Conservation (phyloP, 2,113 vertebrate species). For the Melanerpes aurifrons region DNA sequence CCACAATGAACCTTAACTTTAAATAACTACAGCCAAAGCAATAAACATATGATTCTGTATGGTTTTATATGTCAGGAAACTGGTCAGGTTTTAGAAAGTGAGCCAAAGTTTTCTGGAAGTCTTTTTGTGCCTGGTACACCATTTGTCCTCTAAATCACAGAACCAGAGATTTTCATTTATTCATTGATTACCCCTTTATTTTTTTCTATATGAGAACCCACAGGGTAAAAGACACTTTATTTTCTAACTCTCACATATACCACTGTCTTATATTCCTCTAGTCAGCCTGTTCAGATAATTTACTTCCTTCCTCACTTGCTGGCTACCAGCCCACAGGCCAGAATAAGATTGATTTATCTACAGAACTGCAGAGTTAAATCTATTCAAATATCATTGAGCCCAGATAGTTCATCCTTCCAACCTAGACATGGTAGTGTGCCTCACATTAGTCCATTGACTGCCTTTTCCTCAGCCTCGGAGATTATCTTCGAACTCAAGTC, state of each 20-base stretch:
- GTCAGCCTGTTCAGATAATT: neutral
- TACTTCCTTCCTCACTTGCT: neutral
- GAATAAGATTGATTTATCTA: slow-evolving; percentile 1
- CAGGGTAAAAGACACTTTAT: neutral
- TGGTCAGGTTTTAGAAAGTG: neutral
- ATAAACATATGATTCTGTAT: neutral
- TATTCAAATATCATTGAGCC: neutral
- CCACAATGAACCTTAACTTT: neutral
- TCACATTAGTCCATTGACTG: neutral
- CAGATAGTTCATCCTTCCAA: neutral
- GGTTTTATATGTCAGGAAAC: neutral
- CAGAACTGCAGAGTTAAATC: neutral
- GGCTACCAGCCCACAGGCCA: neutral
- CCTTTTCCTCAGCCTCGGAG: neutral
- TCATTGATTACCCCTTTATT: neutral
- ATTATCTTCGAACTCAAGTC: neutral
- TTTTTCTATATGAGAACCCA: neutral
- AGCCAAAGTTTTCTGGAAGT: neutral
- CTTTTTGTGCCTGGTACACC: neutral
- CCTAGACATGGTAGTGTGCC: neutral
- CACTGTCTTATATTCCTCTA: neutral
- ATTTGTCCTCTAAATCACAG: neutral
- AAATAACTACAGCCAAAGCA: slow-evolving; percentile 16
- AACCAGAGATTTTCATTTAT: neutral
- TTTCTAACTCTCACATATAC: neutral